A percentile compares a stretch with the other conserved stretches of the same genome.
phyloP scores from a whole-genome alignment of 2,797 vertebrate species.

The Ctenopoma kingsleyae region DNA sequence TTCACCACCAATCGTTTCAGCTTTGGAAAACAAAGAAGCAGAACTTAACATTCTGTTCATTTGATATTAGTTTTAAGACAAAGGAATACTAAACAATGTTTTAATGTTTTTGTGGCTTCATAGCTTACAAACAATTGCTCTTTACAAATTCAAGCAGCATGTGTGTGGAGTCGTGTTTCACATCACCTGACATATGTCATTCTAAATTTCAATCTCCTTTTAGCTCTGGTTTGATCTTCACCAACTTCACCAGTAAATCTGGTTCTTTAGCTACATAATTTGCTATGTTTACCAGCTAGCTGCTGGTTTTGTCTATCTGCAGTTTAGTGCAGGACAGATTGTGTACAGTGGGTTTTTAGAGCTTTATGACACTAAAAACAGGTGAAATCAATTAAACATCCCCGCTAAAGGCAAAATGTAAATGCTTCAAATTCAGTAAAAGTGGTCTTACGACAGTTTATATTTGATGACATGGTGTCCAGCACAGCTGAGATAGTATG shows the following conservation, averaged over 20 bases:
- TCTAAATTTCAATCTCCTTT: background rate
- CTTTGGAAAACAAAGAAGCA: slow-evolving; percentile 71
- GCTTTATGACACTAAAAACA: background rate
- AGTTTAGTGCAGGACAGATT: background rate
- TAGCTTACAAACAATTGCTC: background rate
- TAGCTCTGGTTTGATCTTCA: background rate
- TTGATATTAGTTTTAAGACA: background rate
- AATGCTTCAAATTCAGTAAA: slow-evolving; percentile 15
- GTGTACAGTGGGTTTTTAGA: background rate
- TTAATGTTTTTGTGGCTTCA: background rate
- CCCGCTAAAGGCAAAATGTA: background rate
- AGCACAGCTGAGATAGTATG: slow-evolving; percentile 58
- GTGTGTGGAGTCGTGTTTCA: background rate
- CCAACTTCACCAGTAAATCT: background rate
- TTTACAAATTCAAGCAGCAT: background rate
- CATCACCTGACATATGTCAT: background rate
- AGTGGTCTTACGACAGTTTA: slow-evolving; percentile 23
- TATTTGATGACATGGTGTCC: slow-evolving; percentile 44
- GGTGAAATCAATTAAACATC: background rate
- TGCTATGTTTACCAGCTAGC: background rate
- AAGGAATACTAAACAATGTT: background rate
- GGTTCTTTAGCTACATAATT: background rate
- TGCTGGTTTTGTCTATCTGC: background rate
- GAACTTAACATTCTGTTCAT: background rate
- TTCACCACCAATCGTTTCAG: slow-evolving; percentile 94